phyloP scores from a whole-genome alignment of 1,140 invertebrate genomes.

The Aphelenchoides besseyi region DNA sequence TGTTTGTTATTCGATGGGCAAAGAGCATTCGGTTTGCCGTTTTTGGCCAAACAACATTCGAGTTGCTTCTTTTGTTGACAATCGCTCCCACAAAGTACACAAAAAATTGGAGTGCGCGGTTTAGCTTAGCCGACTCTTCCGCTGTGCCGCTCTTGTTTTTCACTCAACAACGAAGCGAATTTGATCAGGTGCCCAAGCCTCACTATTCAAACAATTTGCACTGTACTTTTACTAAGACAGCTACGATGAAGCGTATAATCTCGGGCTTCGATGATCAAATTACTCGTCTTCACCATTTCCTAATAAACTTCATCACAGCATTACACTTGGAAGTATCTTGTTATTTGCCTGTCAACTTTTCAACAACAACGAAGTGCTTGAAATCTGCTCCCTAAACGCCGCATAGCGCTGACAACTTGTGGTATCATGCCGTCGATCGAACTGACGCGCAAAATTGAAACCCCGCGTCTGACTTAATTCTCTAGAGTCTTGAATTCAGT shows the following conservation, averaged over 20 bases:
- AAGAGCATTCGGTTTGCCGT: not conserved
- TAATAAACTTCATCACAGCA: not conserved
- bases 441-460: not conserved
- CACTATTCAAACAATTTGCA: not conserved
- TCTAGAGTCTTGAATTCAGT: not conserved
- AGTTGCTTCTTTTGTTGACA: constrained; percentile 5
- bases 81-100: not conserved
- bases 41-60: not conserved
- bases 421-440: not conserved
- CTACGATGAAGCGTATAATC: not conserved
- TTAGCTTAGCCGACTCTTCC: not conserved
- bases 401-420: not conserved
- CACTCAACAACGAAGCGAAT: not conserved
- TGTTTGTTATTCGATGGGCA: too few relatives aligned
- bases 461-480: not conserved
- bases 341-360: not conserved
- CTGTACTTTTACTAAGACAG: not conserved
- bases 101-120: not conserved
- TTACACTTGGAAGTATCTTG: not conserved
- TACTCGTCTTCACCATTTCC: not conserved
- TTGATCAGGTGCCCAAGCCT: not conserved
- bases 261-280: constrained; percentile 1
- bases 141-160: too few relatives aligned
- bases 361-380: not conserved
- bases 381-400: not conserved